Base-by-base conservation (phyloP, 2,888 invertebrate species). In the Drosophila nigritarsus region DNA sequence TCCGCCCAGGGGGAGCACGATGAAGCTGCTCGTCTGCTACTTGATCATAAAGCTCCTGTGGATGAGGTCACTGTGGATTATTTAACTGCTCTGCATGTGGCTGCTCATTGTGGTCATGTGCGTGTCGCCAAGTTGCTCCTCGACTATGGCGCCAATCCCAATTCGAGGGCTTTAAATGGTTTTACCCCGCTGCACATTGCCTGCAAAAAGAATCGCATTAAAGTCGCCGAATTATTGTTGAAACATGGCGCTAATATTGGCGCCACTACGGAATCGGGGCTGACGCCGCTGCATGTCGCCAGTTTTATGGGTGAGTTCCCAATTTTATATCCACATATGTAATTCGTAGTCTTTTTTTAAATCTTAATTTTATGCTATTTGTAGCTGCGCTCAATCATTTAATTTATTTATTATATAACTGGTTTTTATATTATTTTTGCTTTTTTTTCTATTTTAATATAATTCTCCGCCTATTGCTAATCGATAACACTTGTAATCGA, bases 31-130 rank as follows among this genome's bases (percentile, higher is more conserved):
- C 95, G 98, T 62, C 97, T 98, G 59, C 94, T 99, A 9, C 95
- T 99, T 15, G 95, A 97, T 83, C 97, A 99, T 93, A 97, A 98
- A 78, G 99, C 99, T 2, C 98, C 98, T n/a, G 99, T 99, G 56
- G 99, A 99, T 94, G 99, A 99, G 94, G 98, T 99, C 75, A 99
- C 99, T 0, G 98, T 99, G 49, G 99, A 99, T 94, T 99, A 99
- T 93, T 94, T 99, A 90, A 99, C 99, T 0, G 98, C 99, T 2
- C 95, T 99, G 38, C 99, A 99, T 92, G 99, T 99, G 9, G 98
- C 98, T 18, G 98, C 98, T 0, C 98, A 98, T 90, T 98, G 98
- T 90, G 98, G 98, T 9, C 98, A 98, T 92, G 98, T 98, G 36
- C 94, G 98, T 91, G 98, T 99, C 8, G 99, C 99, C 7, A 98